Evolutionary conservation across 2,797 vertebrate genomes (phyloP).

Genomic region (Hippopotamyrus pictus): DNA sequence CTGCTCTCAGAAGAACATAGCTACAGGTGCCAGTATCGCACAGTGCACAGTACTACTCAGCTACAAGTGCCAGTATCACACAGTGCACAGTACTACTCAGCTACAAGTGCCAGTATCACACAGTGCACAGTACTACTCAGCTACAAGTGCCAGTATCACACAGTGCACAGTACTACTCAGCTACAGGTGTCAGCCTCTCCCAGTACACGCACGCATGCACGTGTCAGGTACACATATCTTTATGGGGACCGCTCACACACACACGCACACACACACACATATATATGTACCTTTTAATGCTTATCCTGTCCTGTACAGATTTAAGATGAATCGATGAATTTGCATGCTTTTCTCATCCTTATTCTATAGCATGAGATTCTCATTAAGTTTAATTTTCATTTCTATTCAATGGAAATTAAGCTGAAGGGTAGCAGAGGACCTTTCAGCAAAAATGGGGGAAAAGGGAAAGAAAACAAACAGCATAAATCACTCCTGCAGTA

Average conservation of each 20-base stretch:
- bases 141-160: not conserved
- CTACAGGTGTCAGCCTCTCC: not conserved
- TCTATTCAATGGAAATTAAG: constrained; percentile 7
- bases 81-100: not conserved
- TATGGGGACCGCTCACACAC: not conserved
- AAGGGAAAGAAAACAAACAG: not conserved
- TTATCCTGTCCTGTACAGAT: not conserved
- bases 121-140: not conserved
- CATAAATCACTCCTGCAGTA: not conserved
- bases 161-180: not conserved
- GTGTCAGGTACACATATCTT: not conserved
- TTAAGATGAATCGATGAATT: not conserved
- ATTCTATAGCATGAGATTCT: not conserved
- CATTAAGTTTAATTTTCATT: not conserved
- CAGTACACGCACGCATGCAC: not conserved
- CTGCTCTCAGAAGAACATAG: not conserved
- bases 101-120: not conserved
- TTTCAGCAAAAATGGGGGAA: not conserved
- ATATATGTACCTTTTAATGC: not conserved
- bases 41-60: not conserved
- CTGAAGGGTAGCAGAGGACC: not conserved
- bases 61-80: not conserved
- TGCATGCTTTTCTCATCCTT: not conserved
- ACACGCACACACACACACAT: not conserved
- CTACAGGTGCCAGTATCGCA: not conserved